phyloP scores from a whole-genome alignment of 1,140 invertebrate genomes.

The Diorhabda elongata region DNA sequence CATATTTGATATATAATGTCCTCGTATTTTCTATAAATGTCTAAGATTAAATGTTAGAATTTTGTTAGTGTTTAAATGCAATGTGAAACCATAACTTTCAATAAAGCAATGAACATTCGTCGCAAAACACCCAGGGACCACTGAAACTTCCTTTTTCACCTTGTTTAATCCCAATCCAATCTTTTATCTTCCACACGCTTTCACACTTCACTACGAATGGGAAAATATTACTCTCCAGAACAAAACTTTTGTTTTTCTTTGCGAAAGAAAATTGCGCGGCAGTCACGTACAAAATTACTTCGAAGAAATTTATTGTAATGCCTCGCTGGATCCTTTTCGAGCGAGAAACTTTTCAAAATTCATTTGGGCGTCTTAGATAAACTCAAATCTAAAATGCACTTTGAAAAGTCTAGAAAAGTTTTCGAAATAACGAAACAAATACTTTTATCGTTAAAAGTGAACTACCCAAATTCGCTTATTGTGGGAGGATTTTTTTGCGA shows the following conservation, averaged over 20 bases:
- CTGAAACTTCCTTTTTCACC: constrained; percentile 29
- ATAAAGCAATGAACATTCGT: constrained; percentile 34
- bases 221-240: constrained; percentile 38
- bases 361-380: neutral
- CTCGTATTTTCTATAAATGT: too few species aligned
- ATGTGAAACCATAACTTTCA: constrained; percentile 18
- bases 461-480: too few species aligned
- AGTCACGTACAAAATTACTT: constrained; percentile 19
- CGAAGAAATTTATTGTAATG: constrained; percentile 7
- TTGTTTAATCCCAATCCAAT: constrained; percentile 48
- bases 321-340: neutral
- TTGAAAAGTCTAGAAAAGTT: constrained; percentile 2
- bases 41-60: too few species aligned
- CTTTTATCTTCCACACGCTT: constrained; percentile 47
- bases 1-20: too few species aligned
- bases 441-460: neutral
- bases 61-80: too few species aligned
- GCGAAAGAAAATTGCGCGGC: constrained; percentile 14
- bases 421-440: neutral
- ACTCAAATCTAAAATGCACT: constrained; percentile 2
- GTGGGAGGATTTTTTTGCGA: too few species aligned
- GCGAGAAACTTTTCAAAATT: constrained; percentile 1
- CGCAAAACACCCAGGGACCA: constrained; percentile 32
- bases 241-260: constrained; percentile 35
- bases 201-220: constrained; percentile 43